Conservation (phyloP, 2,888 invertebrate species). For the Allolobophora icterica region DNA sequence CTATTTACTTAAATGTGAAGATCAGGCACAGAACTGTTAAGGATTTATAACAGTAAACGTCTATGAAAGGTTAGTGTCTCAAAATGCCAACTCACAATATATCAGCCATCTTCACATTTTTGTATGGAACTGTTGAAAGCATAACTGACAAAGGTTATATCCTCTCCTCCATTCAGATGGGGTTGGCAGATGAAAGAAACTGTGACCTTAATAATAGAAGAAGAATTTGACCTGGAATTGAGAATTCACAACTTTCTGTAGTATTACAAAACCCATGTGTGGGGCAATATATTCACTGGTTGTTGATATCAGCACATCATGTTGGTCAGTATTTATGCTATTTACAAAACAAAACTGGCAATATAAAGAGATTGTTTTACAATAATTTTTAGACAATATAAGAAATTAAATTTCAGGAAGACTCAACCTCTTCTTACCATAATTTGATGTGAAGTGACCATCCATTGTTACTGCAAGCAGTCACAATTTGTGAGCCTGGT, state of each 20-base stretch:
- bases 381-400: neutral
- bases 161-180: neutral
- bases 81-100: too few species aligned
- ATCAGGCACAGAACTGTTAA: neutral
- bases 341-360: neutral
- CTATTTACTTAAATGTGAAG: neutral
- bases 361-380: neutral
- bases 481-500: slow-evolving; percentile 3
- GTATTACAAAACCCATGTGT: neutral
- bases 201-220: neutral
- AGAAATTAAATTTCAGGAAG: too few species aligned
- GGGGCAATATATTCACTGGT: neutral
- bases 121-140: too few species aligned
- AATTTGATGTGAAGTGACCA: too few species aligned
- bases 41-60: neutral
- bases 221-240: neutral
- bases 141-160: too few species aligned
- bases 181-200: neutral
- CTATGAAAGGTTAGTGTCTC: too few species aligned
- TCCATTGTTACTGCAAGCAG: too few species aligned
- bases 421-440: neutral
- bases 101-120: too few species aligned
- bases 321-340: neutral
- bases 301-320: neutral
- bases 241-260: neutral